Base-by-base conservation (phyloP, 2,888 invertebrate species). In the Limenitis camilla region DNA sequence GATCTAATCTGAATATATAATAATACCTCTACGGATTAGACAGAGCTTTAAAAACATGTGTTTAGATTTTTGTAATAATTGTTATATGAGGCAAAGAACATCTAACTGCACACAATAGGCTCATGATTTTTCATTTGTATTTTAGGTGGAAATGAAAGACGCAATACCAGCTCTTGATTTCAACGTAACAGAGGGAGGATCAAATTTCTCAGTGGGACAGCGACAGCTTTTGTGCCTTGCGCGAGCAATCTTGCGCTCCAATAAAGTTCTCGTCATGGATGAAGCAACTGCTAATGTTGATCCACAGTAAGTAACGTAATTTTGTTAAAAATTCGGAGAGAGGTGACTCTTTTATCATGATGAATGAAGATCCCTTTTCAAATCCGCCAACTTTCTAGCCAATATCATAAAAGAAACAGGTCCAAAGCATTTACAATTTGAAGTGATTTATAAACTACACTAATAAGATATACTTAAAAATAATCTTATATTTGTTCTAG, bases 191-290 rank as follows among this genome's bases (percentile, higher is more conserved):
- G 94, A 94, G 71, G 92, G 93, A 0, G 94, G 94, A 0, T 77
- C 87, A 7, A 94, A 94, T 73, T 90, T 95, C 63, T 94, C 94
- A 38, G 92, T 94, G 49, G 96, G 95, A 0, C 94, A 95, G 71
- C 82, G 94, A 31, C 95, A 96, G 73, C 81, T 95, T 54, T 88
- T 96, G 50, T 95, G 95, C 67, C 78, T 96, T 52, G 95, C 94
- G 0, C 85, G 95, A 51, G 95, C 95, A 0, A 90, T 95, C 49
- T 81, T 95, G 6, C 85, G 92, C 45, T 91, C 91, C 54, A 94
- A 94, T 70, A 90, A 86, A 53, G 90, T 95, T 46, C 86, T 95
- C 2, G 90, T 90, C 35, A 83, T 90, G 88, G 90, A 90, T 59
- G 90, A 90, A 68, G 90, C 89, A 6, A 89, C 88, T 2, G 89